Conservation (phyloP, 2,797 vertebrate genomes). For the Propithecus perrieri region DNA sequence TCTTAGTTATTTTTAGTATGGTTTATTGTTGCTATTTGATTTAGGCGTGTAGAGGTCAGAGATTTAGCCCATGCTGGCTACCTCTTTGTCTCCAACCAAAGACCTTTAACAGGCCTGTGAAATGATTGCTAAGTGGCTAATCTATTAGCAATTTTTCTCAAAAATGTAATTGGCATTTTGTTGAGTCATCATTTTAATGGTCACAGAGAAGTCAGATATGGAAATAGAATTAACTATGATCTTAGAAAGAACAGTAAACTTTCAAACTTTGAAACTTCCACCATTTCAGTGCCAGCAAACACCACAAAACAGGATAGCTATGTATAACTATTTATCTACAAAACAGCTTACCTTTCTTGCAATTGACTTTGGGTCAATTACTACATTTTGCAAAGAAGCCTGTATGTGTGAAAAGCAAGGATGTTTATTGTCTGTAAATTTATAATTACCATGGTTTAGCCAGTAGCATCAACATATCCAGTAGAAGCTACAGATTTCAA, state of each 20-base stretch:
- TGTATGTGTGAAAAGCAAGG: not conserved
- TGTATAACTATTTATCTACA: not conserved
- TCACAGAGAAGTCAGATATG: not conserved
- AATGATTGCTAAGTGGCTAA: not conserved
- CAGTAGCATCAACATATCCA: not conserved
- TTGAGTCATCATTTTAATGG: not conserved
- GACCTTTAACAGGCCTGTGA: not conserved
- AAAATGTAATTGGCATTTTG: not conserved
- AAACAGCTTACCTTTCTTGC: not conserved
- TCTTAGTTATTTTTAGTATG: not conserved
- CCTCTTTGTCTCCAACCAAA: not conserved
- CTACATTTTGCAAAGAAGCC: not conserved
- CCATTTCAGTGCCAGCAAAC: not conserved
- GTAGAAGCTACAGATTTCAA: not conserved
- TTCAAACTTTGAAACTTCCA: not conserved
- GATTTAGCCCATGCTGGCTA: not conserved
- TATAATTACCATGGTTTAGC: not conserved
- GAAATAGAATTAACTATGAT: not conserved
- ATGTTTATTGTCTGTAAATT: not conserved
- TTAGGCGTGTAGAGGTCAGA: not conserved
- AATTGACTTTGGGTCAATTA: not conserved
- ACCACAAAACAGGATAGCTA: accelerated
- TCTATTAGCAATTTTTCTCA: constrained; percentile 47
- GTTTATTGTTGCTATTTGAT: not conserved
- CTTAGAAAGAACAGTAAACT: not conserved